Percentiles rank a stretch among this genome's conserved stretches.
phyloP scores from a whole-genome alignment of 2,888 invertebrate genomes.

The Chalcis sispes region DNA sequence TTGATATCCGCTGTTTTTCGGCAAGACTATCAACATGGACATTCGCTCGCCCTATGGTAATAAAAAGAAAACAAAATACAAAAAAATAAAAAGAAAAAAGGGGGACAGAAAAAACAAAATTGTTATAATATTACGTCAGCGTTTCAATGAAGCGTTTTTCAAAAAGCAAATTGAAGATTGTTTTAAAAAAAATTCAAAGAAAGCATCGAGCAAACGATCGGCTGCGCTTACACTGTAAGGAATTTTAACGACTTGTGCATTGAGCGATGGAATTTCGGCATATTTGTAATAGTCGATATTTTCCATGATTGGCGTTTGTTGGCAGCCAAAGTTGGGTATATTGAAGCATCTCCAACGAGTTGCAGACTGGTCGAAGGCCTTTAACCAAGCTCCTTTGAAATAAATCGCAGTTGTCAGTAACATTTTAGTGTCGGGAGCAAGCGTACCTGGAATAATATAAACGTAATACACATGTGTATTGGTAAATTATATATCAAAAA shows the following conservation, averaged over 20 bases:
- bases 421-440: conserved; percentile 69
- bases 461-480: too few species aligned
- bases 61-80: background rate
- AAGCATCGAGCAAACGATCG: too few species aligned
- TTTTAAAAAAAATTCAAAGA: too few species aligned
- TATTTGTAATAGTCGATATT: conserved; percentile 80
- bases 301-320: conserved; percentile 83
- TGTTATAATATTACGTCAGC: too few species aligned
- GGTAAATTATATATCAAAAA: conserved; percentile 56
- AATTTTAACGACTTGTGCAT: conserved; percentile 83
- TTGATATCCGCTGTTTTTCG: conserved; percentile 75
- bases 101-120: too few species aligned
- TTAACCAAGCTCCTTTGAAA: conserved; percentile 87
- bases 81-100: too few species aligned
- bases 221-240: conserved; percentile 83
- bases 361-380: conserved; percentile 79
- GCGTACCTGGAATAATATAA: conserved; percentile 16
- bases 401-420: conserved; percentile 87
- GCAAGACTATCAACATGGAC: conserved; percentile 82
- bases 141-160: too few species aligned
- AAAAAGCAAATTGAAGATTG: too few species aligned
- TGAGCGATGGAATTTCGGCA: conserved; percentile 80
- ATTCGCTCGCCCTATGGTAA: conserved; percentile 79
- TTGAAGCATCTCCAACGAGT: conserved; percentile 81
- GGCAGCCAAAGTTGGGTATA: conserved; percentile 80